Base-by-base conservation (phyloP, 2,797 vertebrate species). In the Euthynnus affinis region DNA sequence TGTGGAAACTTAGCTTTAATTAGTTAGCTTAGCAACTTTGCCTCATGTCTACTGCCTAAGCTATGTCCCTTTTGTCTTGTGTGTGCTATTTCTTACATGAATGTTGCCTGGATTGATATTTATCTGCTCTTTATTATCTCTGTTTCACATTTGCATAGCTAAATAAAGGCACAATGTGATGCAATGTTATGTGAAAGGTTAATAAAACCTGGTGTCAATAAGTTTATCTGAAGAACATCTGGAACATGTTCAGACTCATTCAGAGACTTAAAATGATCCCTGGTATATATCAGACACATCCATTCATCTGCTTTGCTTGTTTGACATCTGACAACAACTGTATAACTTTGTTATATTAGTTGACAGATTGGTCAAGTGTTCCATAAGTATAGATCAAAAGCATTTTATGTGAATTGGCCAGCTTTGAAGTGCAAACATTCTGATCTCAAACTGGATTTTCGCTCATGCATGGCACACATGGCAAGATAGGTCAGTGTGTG, bases 21-120 rank as follows among this genome's bases (percentile, higher is more conserved):
- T 22, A 70, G 71, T 83, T 87, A 92, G 85, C 85, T 83, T 91
- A 90, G 89, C 89, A 87, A 89, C 82, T 85, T 92, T 78, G 83
- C 63, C 78, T 83, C 70, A 87, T 89, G 71, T 56, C 18, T 15
- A 48, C 27, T 80, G 34, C 51, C 13, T 62, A 34, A 49, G 76
- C 83, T 53, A 9, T 80, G 52, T 52, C 52, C 22, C 52, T 71
- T 83, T 87, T 88, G 76, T 87, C 82, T 80, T 77, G 59, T 51
- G 57, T 55, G 46, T 25, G 40, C n/a, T 71, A 57, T 74, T 68
- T 68, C 65, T 69, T 63, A 14, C 25, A 78, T 22, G 66, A 73
- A 72, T 59, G 3, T 32, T 27, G 65, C 13, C 65, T 61, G 1
- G 67, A n/a, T 14, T 37, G 0, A 62, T 58, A 62, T 66, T 37